Percentiles rank a stretch among this genome's conserved stretches.
Conservation (phyloP, 2,888 invertebrate species). For the Patella ulyssiponensis region DNA sequence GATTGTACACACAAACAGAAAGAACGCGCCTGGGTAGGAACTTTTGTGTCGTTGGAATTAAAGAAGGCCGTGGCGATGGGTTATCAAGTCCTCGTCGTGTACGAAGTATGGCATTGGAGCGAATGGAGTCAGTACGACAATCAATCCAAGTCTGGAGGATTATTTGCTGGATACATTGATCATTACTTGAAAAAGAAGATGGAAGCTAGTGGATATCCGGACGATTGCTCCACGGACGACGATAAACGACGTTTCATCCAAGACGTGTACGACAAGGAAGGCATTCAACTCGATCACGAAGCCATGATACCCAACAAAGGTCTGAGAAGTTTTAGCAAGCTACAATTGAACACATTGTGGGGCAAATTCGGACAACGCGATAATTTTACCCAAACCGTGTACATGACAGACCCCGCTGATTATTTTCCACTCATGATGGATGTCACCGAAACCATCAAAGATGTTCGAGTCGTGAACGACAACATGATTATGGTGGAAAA, state of each 20-base stretch:
- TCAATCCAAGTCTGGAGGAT: no score
- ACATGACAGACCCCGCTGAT: not conserved
- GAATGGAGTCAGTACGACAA: not conserved
- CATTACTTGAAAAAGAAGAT: not conserved
- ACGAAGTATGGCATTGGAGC: no score
- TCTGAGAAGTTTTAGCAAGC: no score
- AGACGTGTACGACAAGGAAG: not conserved
- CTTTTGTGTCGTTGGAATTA: no score
- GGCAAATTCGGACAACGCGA: not conserved
- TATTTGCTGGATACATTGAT: no score
- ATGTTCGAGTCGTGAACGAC: not conserved
- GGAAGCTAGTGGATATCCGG: not conserved
- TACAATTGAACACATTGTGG: not conserved
- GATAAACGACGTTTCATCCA: not conserved
- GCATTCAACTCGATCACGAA: not conserved
- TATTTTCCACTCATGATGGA: not conserved
- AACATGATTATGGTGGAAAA: no score
- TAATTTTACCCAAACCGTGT: not conserved
- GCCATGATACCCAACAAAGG: not conserved
- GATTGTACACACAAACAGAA: no score
- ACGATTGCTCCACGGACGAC: not conserved
- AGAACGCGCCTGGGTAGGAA: no score
- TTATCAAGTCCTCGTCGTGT: no score
- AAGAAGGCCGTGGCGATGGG: no score
- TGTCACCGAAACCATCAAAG: not conserved